phyloP scores from a whole-genome alignment of 2,888 invertebrate species.

The Myathropa florea region DNA sequence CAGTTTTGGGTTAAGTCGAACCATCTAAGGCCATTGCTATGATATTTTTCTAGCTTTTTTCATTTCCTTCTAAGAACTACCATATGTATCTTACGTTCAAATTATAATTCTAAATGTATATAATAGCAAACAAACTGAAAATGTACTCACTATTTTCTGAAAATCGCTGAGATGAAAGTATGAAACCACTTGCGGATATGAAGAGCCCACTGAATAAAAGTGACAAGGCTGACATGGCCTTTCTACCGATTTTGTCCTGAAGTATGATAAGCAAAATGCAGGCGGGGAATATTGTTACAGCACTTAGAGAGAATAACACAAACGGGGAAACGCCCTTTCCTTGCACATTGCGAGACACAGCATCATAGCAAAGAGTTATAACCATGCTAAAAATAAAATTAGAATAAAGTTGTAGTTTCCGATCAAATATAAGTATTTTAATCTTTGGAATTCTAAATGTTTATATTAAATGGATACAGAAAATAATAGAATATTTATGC shows the following conservation, averaged over 20 bases:
- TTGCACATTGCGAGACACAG: constrained; percentile 83
- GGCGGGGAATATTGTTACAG: constrained; percentile 83
- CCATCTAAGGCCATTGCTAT: no score
- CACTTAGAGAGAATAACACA: constrained; percentile 82
- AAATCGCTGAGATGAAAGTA: constrained; percentile 73
- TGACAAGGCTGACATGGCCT: constrained; percentile 83
- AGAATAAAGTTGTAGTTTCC: background rate
- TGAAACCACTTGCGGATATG: constrained; percentile 81
- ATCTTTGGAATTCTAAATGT: no score
- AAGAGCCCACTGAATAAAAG: constrained; percentile 82
- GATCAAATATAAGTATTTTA: no score
- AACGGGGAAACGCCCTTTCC: constrained; percentile 83
- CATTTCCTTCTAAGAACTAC: no score
- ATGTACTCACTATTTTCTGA: constrained; percentile 24
- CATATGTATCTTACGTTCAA: no score
- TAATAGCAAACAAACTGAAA: no score
- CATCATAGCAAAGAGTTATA: constrained; percentile 83
- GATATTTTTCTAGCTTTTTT: no score
- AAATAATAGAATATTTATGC: no score
- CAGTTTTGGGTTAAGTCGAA: no score
- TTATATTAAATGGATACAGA: no score
- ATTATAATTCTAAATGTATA: no score
- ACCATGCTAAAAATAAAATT: constrained; percentile 81
- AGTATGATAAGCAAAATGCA: constrained; percentile 81
- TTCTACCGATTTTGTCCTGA: constrained; percentile 81